Evolutionary conservation across 1,140 invertebrate species (phyloP).

Genomic region (Arctopsyche grandis): DNA sequence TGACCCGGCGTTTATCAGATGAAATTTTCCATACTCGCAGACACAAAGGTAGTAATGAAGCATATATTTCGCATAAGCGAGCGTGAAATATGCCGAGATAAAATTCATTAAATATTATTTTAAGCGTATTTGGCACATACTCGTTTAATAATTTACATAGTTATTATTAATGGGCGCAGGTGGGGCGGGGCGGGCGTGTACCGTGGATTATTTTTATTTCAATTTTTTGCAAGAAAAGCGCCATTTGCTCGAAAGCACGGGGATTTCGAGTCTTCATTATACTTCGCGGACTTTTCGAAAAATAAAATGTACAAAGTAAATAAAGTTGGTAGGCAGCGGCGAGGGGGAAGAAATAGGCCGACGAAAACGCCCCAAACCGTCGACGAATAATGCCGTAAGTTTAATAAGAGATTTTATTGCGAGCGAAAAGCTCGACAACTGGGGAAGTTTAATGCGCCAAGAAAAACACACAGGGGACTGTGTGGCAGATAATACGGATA

Average conservation of each 20-base stretch:
- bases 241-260: no score
- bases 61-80: background rate
- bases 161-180: no score
- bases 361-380: background rate
- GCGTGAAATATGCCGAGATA: background rate
- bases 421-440: background rate
- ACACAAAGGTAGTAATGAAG: conserved; percentile 7
- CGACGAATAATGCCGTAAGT: conserved; percentile 27
- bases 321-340: conserved; percentile 11
- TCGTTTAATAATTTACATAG: no score
- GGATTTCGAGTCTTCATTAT: background rate
- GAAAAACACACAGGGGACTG: conserved; percentile 11
- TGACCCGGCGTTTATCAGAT: conserved; percentile 11
- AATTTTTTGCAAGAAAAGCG: no score
- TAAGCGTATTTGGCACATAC: background rate
- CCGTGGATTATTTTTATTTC: no score
- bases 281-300: conserved; percentile 8
- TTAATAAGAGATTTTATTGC: conserved; percentile 39
- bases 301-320: conserved; percentile 32
- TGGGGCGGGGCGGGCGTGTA: no score
- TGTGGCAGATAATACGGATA: background rate
- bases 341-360: background rate
- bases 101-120: background rate
- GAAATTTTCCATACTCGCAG: conserved; percentile 17
- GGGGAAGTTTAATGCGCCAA: conserved; percentile 20